A percentile compares a stretch with the other conserved stretches of the same genome.
Conservation (phyloP, 2,888 invertebrate species). For the Lymantria monacha region DNA sequence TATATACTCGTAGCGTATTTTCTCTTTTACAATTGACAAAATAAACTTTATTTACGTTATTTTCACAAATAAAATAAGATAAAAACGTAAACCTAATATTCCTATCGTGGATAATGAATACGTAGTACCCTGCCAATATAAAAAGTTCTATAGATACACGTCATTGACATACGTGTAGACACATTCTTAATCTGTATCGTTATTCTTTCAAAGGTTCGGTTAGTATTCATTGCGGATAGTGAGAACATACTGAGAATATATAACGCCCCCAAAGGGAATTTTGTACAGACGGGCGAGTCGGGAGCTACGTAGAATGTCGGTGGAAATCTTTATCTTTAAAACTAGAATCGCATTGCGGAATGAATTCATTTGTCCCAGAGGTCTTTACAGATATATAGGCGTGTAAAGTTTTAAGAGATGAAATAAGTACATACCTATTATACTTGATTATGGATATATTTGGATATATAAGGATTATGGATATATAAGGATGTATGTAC, state of each 20-base stretch:
- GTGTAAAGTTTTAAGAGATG: too few species aligned
- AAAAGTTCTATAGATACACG: slow-evolving; percentile 16
- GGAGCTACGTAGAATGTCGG: background rate
- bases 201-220: slow-evolving; percentile 26
- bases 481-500: too few species aligned
- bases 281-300: slow-evolving; percentile 13
- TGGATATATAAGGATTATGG: too few species aligned
- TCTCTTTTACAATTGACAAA: background rate
- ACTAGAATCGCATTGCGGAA: background rate
- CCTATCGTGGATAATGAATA: slow-evolving; percentile 18
- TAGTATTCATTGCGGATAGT: slow-evolving; percentile 35
- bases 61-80: slow-evolving; percentile 2
- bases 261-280: slow-evolving; percentile 14
- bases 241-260: slow-evolving; percentile 36
- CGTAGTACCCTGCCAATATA: slow-evolving; percentile 4
- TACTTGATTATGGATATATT: too few species aligned
- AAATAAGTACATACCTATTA: too few species aligned
- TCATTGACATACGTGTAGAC: slow-evolving; percentile 33
- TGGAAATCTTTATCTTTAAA: background rate
- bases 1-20: background rate
- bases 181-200: slow-evolving; percentile 33
- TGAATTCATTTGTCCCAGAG: too few species aligned
- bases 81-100: slow-evolving; percentile 20
- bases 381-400: too few species aligned
- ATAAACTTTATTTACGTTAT: slow-evolving; percentile 3